Percentiles rank a stretch among this genome's conserved stretches.
These are phyloP conservation scores for Brachionichthys hirsutus DNA, from an alignment of 2,113 vertebrate genomes.

Conservation along the genomic window DNA sequence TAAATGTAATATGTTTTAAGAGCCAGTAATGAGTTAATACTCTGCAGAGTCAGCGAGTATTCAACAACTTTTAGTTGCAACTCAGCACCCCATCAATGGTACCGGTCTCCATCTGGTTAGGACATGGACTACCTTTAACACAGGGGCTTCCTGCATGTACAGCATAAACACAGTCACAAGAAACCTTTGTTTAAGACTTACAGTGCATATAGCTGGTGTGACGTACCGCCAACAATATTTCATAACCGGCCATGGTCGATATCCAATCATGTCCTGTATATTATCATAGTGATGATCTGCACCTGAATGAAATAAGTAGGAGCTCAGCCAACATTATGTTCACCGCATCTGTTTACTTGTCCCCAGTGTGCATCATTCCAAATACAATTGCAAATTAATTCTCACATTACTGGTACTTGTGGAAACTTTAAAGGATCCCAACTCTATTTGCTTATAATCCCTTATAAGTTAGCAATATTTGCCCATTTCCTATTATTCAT, in stretches of 20 bases:
- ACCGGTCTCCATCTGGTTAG: conserved; percentile 26
- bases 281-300: conserved; percentile 88
- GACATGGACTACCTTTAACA: conserved; percentile 14
- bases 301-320: conserved; percentile 65
- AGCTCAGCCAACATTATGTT: not conserved
- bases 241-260: conserved; percentile 85
- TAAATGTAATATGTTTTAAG: not conserved
- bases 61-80: not conserved
- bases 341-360: not conserved
- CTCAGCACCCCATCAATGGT: not conserved
- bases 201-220: conserved; percentile 86
- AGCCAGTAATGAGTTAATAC: not conserved
- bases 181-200: conserved; percentile 65
- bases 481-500: no score
- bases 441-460: not conserved
- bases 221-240: conserved; percentile 91
- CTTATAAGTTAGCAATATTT: not conserved
- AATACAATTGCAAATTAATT: not conserved
- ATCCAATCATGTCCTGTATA: conserved; percentile 94
- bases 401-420: not conserved
- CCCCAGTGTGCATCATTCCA: not conserved
- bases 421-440: not conserved
- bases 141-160: conserved; percentile 3
- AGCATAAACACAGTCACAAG: conserved; percentile 3
- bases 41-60: not conserved